phyloP scores from a whole-genome alignment of 2,113 vertebrate species.

The Melanocharis versteri region DNA sequence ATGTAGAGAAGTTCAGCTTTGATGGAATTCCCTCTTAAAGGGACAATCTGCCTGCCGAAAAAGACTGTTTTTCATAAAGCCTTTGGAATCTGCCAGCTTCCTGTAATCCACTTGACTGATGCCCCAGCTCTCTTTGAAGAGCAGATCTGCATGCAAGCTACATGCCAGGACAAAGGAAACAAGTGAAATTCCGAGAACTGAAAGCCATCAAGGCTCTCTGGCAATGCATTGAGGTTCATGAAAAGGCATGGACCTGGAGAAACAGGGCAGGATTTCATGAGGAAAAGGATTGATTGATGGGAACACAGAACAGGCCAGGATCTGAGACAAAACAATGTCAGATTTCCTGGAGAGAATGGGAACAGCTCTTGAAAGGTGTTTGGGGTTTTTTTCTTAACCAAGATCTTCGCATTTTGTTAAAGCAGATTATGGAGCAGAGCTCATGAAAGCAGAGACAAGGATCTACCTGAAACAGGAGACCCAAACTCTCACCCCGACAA shows the following conservation, averaged over 20 bases:
- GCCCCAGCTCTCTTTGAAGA: background rate
- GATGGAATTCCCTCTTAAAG: background rate
- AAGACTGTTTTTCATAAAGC: background rate
- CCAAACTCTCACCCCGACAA: fast-evolving
- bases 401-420: background rate
- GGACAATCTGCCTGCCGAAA: background rate
- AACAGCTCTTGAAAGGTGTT: background rate
- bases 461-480: background rate
- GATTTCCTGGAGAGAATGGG: background rate
- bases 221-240: background rate
- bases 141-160: background rate
- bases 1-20: background rate
- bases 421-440: background rate
- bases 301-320: background rate
- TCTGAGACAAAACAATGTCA: background rate
- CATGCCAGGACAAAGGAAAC: background rate
- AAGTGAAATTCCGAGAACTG: background rate
- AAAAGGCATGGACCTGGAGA: background rate
- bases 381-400: background rate
- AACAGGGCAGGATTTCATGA: background rate
- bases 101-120: constrained; percentile 21
- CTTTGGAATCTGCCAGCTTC: background rate
- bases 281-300: background rate
- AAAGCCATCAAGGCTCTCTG: background rate
- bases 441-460: background rate